A percentile compares a stretch with the other conserved stretches of the same genome.
These are phyloP conservation scores for Trogon surrucura DNA, from an alignment of 2,113 vertebrate species.

Conservation along the genomic window DNA sequence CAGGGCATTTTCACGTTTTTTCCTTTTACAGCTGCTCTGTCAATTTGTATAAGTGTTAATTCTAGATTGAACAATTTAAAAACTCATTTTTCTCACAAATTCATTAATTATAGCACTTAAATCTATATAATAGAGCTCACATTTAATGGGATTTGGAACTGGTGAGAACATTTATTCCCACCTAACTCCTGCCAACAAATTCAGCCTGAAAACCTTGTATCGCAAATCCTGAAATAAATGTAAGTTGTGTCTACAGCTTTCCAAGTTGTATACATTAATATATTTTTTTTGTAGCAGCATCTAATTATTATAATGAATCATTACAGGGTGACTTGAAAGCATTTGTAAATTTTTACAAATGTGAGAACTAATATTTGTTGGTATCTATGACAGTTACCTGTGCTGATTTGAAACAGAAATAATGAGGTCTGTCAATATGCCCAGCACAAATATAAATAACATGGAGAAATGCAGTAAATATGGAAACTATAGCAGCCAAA, in stretches of 20 bases:
- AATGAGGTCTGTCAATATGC: constrained; percentile 6
- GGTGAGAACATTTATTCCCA: constrained; percentile 47
- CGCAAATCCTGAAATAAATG: constrained; percentile 57
- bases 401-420: constrained; percentile 39
- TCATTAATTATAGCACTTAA: constrained; percentile 48
- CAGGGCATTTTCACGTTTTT: neutral
- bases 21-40: neutral
- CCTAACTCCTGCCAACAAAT: constrained; percentile 54
- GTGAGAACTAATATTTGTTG: constrained; percentile 26
- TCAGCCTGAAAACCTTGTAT: constrained; percentile 24
- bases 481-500: neutral
- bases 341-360: constrained; percentile 16
- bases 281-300: neutral
- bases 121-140: constrained; percentile 28
- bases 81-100: neutral
- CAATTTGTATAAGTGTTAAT: constrained; percentile 10
- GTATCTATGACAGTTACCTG: constrained; percentile 29
- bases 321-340: neutral
- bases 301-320: constrained; percentile 53
- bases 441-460: neutral
- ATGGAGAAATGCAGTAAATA: neutral
- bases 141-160: constrained; percentile 43
- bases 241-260: constrained; percentile 49
- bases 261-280: constrained; percentile 19
- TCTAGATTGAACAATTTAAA: constrained; percentile 10